phyloP scores from a whole-genome alignment of 1,140 invertebrate genomes.

The Pygmarrhopalites habei region DNA sequence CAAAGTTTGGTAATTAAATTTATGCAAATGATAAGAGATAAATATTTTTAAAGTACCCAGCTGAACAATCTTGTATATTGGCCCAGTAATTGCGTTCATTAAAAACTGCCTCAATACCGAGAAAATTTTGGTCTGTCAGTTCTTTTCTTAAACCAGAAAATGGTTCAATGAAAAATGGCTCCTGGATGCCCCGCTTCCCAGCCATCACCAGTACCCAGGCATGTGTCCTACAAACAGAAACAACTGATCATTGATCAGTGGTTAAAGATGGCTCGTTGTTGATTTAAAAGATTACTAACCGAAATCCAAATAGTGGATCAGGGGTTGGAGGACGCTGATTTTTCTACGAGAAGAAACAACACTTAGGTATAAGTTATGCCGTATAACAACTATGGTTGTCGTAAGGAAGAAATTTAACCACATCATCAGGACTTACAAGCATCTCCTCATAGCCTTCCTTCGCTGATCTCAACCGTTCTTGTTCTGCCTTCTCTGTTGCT shows the following conservation, averaged over 20 bases:
- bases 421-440: not conserved
- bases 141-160: constrained; percentile 60
- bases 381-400: no score
- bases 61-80: constrained; percentile 56
- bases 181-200: constrained; percentile 52
- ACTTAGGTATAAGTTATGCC: no score
- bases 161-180: constrained; percentile 74
- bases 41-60: no score
- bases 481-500: constrained; percentile 40
- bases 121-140: constrained; percentile 56
- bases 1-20: no score
- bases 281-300: no score
- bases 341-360: constrained; percentile 11
- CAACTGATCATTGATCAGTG: no score
- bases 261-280: no score
- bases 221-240: no score
- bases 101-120: constrained; percentile 74
- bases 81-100: constrained; percentile 83
- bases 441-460: constrained; percentile 24
- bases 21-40: no score
- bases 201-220: constrained; percentile 70
- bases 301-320: constrained; percentile 60
- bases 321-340: constrained; percentile 11
- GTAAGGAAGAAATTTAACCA: not conserved
- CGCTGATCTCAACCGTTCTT: constrained; percentile 43